Conservation (phyloP, 2,113 vertebrate genomes). For the Engystomops pustulosus region DNA sequence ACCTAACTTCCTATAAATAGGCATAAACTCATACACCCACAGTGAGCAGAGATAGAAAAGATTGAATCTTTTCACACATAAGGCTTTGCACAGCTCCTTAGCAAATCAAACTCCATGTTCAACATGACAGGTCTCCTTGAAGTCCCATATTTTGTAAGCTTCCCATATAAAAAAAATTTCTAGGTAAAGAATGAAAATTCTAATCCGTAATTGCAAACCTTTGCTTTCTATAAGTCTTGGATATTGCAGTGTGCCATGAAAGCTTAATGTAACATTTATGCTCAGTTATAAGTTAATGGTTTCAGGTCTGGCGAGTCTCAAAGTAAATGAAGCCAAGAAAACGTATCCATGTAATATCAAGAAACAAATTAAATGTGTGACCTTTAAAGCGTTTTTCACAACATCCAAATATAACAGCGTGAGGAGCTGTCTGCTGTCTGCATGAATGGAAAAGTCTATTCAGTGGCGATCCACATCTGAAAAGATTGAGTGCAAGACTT, state of each 20-base stretch:
- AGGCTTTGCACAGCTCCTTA: no score
- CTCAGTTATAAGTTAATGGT: conserved; percentile 31
- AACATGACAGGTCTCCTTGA: neutral
- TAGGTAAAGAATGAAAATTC: neutral
- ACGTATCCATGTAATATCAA: conserved; percentile 41
- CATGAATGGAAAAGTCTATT: conserved; percentile 48
- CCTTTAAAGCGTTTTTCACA: conserved; percentile 45
- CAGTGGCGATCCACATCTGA: conserved; percentile 5
- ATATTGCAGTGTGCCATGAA: conserved; percentile 1
- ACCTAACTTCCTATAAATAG: no score
- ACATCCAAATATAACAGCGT: conserved; percentile 35
- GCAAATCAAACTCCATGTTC: neutral
- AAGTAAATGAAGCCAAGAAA: conserved; percentile 27
- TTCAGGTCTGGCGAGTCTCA: conserved; percentile 17
- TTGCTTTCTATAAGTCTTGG: neutral
- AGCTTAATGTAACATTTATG: conserved; percentile 15
- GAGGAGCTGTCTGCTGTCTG: conserved; percentile 27
- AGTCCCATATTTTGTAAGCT: neutral
- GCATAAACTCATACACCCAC: no score
- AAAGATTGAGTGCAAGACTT: conserved; percentile 39
- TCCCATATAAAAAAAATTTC: no score
- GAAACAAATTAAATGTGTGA: conserved; percentile 45
- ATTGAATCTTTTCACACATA: no score
- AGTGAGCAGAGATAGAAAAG: no score
- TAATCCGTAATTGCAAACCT: neutral